Conservation (phyloP, 2,113 vertebrate genomes). For the Hippoglossus stenolepis region DNA sequence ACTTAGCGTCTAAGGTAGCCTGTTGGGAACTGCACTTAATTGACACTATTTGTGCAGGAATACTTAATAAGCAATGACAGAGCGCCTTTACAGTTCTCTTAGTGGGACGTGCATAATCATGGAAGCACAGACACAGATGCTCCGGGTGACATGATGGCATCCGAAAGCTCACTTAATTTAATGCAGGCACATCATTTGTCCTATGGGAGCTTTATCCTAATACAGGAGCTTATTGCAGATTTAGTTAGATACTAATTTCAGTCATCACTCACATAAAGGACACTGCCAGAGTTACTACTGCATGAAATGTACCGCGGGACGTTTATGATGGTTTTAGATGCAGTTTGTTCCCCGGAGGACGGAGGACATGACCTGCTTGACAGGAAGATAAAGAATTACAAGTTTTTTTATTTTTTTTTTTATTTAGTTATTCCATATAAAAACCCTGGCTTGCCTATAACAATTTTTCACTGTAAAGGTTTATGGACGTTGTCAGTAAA, state of each 20-base stretch:
- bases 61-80: conserved; percentile 66
- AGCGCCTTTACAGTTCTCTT: conserved; percentile 69
- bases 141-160: conserved; percentile 70
- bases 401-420: background rate
- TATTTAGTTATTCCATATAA: background rate
- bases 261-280: conserved; percentile 54
- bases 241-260: conserved; percentile 64
- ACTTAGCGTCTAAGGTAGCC: conserved; percentile 51
- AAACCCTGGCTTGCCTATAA: background rate
- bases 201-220: conserved; percentile 57
- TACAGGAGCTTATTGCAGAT: conserved; percentile 66
- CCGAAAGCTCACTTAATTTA: conserved; percentile 74
- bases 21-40: conserved; percentile 62
- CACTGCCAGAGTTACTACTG: conserved; percentile 24
- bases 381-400: background rate
- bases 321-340: conserved; percentile 22
- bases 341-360: conserved; percentile 1
- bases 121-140: conserved; percentile 72
- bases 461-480: background rate
- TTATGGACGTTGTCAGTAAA: background rate
- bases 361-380: conserved; percentile 23
- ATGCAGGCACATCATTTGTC: conserved; percentile 69
- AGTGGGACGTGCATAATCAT: conserved; percentile 69
- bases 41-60: conserved; percentile 65
- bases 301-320: conserved; percentile 29